Percentiles rank a stretch among this genome's conserved stretches.
Evolutionary conservation across 2,113 vertebrate genomes (phyloP).

Genomic region (Oxygymnocypris stewartii): DNA sequence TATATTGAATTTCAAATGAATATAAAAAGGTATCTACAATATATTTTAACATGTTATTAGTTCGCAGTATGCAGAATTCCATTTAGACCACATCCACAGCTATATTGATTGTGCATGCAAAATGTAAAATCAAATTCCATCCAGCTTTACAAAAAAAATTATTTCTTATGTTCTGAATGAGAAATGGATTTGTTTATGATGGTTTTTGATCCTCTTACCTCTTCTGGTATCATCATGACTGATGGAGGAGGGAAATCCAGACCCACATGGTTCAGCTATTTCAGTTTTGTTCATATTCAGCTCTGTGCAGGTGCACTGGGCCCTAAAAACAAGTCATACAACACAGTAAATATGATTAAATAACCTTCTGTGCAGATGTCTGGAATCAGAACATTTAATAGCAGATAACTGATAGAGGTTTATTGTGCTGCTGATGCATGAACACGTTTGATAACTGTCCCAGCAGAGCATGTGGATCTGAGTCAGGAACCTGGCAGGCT

Average conservation of each 20-base stretch:
- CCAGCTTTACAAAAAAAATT: neutral
- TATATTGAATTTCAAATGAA: neutral
- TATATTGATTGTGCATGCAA: neutral
- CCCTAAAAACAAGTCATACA: conserved; percentile 25
- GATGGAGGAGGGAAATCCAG: conserved; percentile 19
- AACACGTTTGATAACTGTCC: neutral
- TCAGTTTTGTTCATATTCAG: conserved; percentile 40
- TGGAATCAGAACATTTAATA: conserved; percentile 3
- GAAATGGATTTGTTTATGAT: neutral
- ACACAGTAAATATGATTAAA: conserved; percentile 8
- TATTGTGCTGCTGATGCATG: neutral
- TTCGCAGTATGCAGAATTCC: neutral
- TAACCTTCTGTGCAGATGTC: neutral
- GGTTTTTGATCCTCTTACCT: conserved; percentile 53
- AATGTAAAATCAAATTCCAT: neutral
- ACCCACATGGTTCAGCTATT: conserved; percentile 26
- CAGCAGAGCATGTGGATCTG: conserved; percentile 17
- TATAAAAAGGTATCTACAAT: too few relatives aligned
- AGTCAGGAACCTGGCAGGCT: conserved; percentile 26
- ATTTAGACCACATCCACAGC: neutral
- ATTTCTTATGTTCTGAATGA: neutral
- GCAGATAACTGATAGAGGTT: neutral
- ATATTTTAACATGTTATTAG: too few relatives aligned
- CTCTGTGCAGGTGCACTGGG: conserved; percentile 39
- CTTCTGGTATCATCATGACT: conserved; percentile 56